Base-by-base conservation (phyloP, 2,888 invertebrate species). In the Mesoligia furuncula region DNA sequence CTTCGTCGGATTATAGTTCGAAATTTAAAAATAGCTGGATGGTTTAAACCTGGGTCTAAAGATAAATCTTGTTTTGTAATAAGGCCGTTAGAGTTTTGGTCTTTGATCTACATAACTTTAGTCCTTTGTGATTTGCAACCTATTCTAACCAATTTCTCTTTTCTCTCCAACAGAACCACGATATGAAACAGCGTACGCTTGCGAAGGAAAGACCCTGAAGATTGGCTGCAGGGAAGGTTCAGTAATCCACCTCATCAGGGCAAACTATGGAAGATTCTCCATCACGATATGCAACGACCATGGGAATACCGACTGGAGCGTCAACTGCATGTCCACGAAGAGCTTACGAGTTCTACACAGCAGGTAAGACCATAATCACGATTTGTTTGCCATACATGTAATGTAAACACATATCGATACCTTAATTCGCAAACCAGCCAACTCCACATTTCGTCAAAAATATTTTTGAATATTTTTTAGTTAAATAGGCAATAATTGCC, bases 281-380 rank as follows among this genome's bases (percentile, higher is more conserved):
- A 98, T 99, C 95, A 98, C 98, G 91, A 99, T 99, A 94, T 99
- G 99, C 97, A 99, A 99, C 95, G 99, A 99, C 95, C 98, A 99
- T 93, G 99, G 99, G 87, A 98, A 99, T 95, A 99, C 99, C n/a
- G 99, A 99, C 91, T 99, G 99, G 99, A 99, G 99, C 93, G 98
- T 99, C 90, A 99, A 99, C 96, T 99, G 99, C 95, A 99, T 99
- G 98, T 98, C 99, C 77, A 98, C 98, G 70, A 98, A 98, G 93
- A 99, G 99, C 85, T 97, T 98, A 90, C 97, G 98, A 84, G 99
- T 99, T 87, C 97, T 99, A 87, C 98, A 98, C 95, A 98, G 98
- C 97, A 98, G 98, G 99, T 99, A 95, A 73, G 89, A 11, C 17
- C 17, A 17, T 48, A 6, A 48, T 48, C 45, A 48, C 15, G 11